These are phyloP conservation scores for Crotalus tigris DNA, from an alignment of 2,113 vertebrate species.

Conservation along the genomic window DNA sequence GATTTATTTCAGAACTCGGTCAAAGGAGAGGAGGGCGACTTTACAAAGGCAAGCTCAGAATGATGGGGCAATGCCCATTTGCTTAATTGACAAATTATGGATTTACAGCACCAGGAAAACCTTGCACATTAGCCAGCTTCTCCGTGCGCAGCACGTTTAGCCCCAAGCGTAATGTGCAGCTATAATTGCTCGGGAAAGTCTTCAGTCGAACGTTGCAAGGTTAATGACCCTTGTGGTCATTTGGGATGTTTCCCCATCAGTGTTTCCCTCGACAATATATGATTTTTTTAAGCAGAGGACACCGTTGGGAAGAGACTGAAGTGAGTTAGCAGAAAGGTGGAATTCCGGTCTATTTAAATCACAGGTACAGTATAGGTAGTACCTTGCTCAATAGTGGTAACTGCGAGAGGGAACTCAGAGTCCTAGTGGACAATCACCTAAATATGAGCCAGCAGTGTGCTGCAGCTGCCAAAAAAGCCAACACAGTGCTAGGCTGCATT, in stretches of 20 bases:
- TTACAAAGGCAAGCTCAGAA: slow-evolving; percentile 6
- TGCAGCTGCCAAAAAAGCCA: too few relatives aligned
- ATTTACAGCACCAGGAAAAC: neutral
- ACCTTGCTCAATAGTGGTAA: too few relatives aligned
- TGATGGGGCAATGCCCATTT: neutral
- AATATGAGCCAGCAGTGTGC: too few relatives aligned
- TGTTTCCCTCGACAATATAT: neutral
- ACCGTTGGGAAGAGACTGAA: too few relatives aligned
- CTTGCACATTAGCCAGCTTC: neutral
- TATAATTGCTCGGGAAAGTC: neutral
- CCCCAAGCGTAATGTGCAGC: neutral
- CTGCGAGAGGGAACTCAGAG: too few relatives aligned
- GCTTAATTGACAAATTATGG: slow-evolving; percentile 12
- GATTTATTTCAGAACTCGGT: slow-evolving; percentile 24
- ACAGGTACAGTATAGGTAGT: too few relatives aligned
- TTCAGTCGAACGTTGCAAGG: neutral
- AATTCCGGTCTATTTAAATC: neutral
- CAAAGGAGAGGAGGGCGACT: neutral
- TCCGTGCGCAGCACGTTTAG: neutral
- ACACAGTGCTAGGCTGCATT: too few relatives aligned
- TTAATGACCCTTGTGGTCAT: neutral
- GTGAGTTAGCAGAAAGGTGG: neutral
- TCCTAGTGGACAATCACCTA: too few relatives aligned
- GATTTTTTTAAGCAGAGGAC: neutral
- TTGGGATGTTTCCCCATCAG: neutral